Percentiles rank a stretch among this genome's conserved stretches.
These are phyloP conservation scores for Zenarchopterus dispar DNA, from an alignment of 2,797 vertebrate species.

Conservation along the genomic window DNA sequence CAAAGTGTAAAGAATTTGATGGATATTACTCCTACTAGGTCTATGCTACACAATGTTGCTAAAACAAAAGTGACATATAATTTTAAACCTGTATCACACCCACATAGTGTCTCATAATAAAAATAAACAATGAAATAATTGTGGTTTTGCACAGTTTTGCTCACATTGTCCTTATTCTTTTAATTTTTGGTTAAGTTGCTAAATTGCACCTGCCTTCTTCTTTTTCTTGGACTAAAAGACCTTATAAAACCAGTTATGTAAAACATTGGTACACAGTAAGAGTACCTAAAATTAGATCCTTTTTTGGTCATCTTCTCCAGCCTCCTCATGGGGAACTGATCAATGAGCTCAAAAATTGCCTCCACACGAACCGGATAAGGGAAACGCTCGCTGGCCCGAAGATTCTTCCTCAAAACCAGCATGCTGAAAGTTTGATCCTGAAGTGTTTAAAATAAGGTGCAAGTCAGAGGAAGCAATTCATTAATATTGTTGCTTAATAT, in stretches of 20 bases:
- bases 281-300: slow-evolving; percentile 67
- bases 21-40: not conserved
- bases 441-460: slow-evolving; percentile 16
- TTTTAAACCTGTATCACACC: too few species aligned
- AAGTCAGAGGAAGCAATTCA: not conserved
- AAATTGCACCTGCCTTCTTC: too few species aligned
- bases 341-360: slow-evolving; percentile 82
- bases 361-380: slow-evolving; percentile 83
- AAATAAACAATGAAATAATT: too few species aligned
- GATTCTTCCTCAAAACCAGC: slow-evolving; percentile 84
- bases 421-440: slow-evolving; percentile 80
- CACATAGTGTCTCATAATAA: too few species aligned
- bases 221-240: too few species aligned
- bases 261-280: not conserved
- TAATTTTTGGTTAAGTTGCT: too few species aligned
- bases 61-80: not conserved
- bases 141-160: too few species aligned
- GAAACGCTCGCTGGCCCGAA: slow-evolving; percentile 78
- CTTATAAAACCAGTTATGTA: not conserved
- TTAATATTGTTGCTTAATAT: not conserved
- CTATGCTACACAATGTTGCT: not conserved
- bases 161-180: too few species aligned
- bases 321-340: slow-evolving; percentile 83
- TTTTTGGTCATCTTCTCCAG: slow-evolving; percentile 83
- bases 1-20: not conserved